These are phyloP conservation scores for Eupithecia exiguata DNA, from an alignment of 2,888 invertebrate species.

Conservation along the genomic window DNA sequence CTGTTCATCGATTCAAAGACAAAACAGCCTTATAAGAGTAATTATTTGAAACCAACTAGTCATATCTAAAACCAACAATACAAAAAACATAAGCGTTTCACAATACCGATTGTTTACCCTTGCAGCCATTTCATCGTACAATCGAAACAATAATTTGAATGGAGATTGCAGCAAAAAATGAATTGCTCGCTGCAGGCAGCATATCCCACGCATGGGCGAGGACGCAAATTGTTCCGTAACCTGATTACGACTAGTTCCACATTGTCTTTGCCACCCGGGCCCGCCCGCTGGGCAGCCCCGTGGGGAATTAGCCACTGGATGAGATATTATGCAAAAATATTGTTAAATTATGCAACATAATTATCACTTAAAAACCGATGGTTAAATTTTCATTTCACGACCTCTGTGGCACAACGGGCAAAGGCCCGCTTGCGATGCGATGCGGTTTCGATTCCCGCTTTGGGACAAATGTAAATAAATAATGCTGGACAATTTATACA, in stretches of 20 bases:
- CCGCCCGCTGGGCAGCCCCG: slow-evolving; percentile 40
- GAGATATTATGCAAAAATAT: not conserved
- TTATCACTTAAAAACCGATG: too few relatives aligned
- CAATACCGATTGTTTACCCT: slow-evolving; percentile 16
- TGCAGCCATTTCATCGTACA: slow-evolving; percentile 27
- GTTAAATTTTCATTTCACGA: too few relatives aligned
- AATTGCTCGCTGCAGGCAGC: slow-evolving; percentile 53
- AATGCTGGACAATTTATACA: too few relatives aligned
- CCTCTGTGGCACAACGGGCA: too few relatives aligned
- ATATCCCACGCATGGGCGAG: slow-evolving; percentile 87
- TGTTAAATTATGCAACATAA: not conserved
- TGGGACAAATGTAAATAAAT: too few relatives aligned
- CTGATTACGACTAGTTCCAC: slow-evolving; percentile 87
- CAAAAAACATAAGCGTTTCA: slow-evolving; percentile 19
- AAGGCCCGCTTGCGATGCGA: too few relatives aligned
- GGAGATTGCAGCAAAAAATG: slow-evolving; percentile 42
- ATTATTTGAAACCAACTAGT: not conserved
- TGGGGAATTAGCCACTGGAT: slow-evolving; percentile 26
- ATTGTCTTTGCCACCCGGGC: slow-evolving; percentile 71
- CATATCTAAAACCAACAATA: not conserved
- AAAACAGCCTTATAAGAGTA: not conserved
- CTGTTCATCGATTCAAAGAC: not conserved
- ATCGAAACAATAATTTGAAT: slow-evolving; percentile 45
- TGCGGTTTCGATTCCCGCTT: too few relatives aligned
- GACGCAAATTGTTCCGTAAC: slow-evolving; percentile 92